Base-by-base conservation (phyloP, 1,140 invertebrate genomes). In the Hycleus cichorii region DNA sequence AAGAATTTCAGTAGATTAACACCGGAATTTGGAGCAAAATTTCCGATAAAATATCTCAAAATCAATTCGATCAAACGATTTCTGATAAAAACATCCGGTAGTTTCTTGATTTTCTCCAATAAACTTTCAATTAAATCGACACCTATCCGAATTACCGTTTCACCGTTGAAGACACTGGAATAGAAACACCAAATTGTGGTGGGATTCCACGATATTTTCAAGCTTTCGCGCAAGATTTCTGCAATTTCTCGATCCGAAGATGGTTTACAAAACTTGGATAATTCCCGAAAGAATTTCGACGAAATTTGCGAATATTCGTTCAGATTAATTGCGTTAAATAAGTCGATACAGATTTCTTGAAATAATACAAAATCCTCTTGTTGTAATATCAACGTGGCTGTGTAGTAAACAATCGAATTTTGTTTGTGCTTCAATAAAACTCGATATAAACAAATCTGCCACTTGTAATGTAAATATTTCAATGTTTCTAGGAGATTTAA, bases 391-490 rank as follows among this genome's bases (percentile, higher is more conserved):
- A 62, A 40, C 43, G 43, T 44, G 9, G 54, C 39, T 4, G 54
- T 48, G 12, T 51, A 47, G 25, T 60, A 61, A 1, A 64, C 62
- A 43, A 68, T 60, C 18, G 45, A 26, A 25, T 47, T 49, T 57
- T 69, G 65, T 6, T 59, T 55, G 58, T 68, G 66, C n/a, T 59
- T 49, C 40, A 69, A 49, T 48, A 66, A 59, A 51, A 64, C 51
- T 38, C 42, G 63, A 51, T 62, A 68, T 10, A 67, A 44, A 60
- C 65, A 71, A 52, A 64, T 63, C 63, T 64, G 58, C 72, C 72
- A 73, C 4, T 47, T 56, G 25, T 55, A 46, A 47, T 69, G 67
- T 27, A 72, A 57, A 48, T 39, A 48, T 49, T 27, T 47, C 5
- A 71, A 43, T 47, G 61, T 60, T 43, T 53, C 54, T n/a, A 71